Base-by-base conservation (phyloP, 1,140 invertebrate species). In the Scaptomyza montana region DNA sequence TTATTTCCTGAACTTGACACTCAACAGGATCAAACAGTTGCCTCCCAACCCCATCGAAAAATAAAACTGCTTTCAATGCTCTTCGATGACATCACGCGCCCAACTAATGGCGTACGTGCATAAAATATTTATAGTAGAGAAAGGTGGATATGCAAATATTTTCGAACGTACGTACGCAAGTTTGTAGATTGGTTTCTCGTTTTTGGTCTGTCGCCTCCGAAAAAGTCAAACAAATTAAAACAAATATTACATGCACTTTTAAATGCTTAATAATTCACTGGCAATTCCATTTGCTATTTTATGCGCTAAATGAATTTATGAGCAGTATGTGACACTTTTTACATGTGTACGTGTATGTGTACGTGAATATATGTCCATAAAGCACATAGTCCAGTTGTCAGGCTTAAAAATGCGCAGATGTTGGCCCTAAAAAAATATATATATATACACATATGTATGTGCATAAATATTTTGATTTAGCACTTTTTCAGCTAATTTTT, bases 291-390 rank as follows among this genome's bases (percentile, higher is more conserved):
- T 71, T 28, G 56, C 46, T 55, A 68, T 77, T 77, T 74, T 61
- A 60, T 77, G 75, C 69, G 63, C 69, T 64, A 68, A 77, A 77
- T 78, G 77, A 78, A 77, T 78, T 78, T 78, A 78, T 77, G 77
- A 77, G 73, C 77, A 78, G 77, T 77, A 68, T 77, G 68, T 78
- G 77, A 78, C 77, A 78, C 76, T 73, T 78, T 78, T 77, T 72
- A 59, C 49, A 36, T 46, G 28, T 25, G 21, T 19, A 13, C 9
- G 57, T 36, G 9, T 41, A 25, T 25, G 21, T 36, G 9, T 41
- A 25, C 2, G 21, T 25, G 21, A 25, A 25, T 25, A 25, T 25
- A 25, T 25, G 2, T 25, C 21, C 21, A 28, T 46, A 60, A 60
- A 59, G 47, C 30, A 46, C 12, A 55, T 45, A 43, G 16, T 61